phyloP scores from a whole-genome alignment of 1,140 invertebrate species.

The Ceratina australensis region DNA sequence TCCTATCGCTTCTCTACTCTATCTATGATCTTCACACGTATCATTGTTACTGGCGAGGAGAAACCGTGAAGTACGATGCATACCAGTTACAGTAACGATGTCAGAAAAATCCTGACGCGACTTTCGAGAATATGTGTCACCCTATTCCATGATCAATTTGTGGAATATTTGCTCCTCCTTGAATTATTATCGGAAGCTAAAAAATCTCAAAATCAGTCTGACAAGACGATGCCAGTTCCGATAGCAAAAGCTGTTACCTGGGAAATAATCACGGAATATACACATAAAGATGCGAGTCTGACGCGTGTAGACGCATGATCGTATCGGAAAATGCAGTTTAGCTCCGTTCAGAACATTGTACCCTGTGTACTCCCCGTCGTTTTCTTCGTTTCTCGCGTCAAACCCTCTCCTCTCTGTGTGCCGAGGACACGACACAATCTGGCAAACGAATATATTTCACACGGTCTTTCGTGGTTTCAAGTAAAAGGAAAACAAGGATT shows the following conservation, averaged over 20 bases:
- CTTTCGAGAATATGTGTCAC: slow-evolving; percentile 48
- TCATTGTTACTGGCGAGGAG: no score
- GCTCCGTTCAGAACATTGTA: slow-evolving; percentile 6
- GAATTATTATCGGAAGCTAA: slow-evolving; percentile 1
- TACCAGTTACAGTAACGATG: slow-evolving; percentile 47
- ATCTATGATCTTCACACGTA: no score
- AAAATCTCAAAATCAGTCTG: no score
- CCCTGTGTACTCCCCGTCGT: slow-evolving; percentile 33
- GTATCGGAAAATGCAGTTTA: slow-evolving; percentile 54
- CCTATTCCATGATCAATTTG: slow-evolving; percentile 2
- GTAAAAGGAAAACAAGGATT: slow-evolving; percentile 39
- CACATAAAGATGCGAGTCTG: slow-evolving; percentile 34
- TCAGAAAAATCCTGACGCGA: slow-evolving; percentile 54
- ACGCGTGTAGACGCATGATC: slow-evolving; percentile 3
- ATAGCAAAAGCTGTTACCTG: slow-evolving; percentile 10
- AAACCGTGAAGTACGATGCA: slow-evolving; percentile 53
- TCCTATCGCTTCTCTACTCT: no score
- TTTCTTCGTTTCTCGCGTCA: slow-evolving; percentile 33
- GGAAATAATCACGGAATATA: slow-evolving; percentile 38
- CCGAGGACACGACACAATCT: slow-evolving; percentile 55
- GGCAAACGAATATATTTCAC: slow-evolving; percentile 65
- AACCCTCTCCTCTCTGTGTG: neutral
- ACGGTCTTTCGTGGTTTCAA: slow-evolving; percentile 22
- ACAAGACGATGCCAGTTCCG: neutral
- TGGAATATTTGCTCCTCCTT: neutral